Base-by-base conservation (phyloP, 1,140 invertebrate genomes). In the Cotesia chilonis region DNA sequence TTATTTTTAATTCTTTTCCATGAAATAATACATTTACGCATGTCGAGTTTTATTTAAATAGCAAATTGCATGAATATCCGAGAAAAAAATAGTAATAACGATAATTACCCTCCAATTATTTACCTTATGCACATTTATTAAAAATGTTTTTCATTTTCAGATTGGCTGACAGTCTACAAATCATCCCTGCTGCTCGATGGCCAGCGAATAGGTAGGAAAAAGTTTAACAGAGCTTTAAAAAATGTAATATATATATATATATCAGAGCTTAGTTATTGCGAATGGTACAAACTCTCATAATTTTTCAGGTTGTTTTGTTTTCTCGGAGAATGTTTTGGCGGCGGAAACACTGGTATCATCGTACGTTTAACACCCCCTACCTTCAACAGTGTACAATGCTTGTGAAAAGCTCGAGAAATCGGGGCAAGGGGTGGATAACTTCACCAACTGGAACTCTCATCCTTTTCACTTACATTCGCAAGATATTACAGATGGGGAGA, bases 291-390 rank as follows among this genome's bases (percentile, higher is more conserved):
- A 77, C n/a, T 74, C 74, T 76, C 78, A 78, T 75, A 69, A 74
- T 76, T 76, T 63, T 60, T 20, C 54, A 68, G 37, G 35, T 64
- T 70, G 52, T 68, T 52, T 73, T 59, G 47, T 75, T 64, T 70
- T 54, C 41, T 68, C 6, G 38, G 36, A 72, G 72, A 77, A 79
- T 79, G 79, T 82, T 47, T 84, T 79, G 77, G 77, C 70, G 71
- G 70, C 78, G 78, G 81, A 84, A 84, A 79, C 78, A 77, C 75
- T 61, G 72, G 74, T 71, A 79, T 77, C 74, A 81, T 82, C 77
- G 76, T 74, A 69, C 76, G 71, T 81, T 84, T 82, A 83, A 80
- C 80, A 74, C 76, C 55, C 63, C 60, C 37, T 68, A 60, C 55
- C 66, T 38, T 52, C 17, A 65, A 35, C 67, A 47, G 57, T 65